Evolutionary conservation across 1,140 invertebrate species (phyloP), one percentile per base, ranked within the genome.

Genomic region (Stegodyphus dumicola): DNA sequence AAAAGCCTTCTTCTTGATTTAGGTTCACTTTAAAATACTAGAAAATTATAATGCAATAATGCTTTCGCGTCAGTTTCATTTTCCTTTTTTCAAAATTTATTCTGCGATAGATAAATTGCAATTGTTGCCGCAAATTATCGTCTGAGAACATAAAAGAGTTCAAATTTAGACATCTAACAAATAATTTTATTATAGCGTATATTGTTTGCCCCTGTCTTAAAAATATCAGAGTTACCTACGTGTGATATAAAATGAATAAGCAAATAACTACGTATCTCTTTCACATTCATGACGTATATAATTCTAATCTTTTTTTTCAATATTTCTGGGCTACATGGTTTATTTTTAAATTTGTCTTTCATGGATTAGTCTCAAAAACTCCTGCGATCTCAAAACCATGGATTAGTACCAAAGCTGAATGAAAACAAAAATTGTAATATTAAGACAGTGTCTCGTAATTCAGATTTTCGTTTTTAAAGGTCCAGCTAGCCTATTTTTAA

Each of bases 1-100:
- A 33, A 75, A 54, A 33, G 52, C 73, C 54, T 75, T 75, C 73
- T 75, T 52, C 51, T 75, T 75, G 73, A 75, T 53, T 75, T 75
- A 54, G 18, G 11, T 33, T n/a, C 52, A 53, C 73, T 54, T 75
- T 52, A 74, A 74, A 74, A 53, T 74, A 5, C 52, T 74, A 53
- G 49, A 74, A 7, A 74, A n/a, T 53, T 52, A 75, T 53, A 5
- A 7, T 5, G 15, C 0, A 5, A 75, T 53, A 75, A 75, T 54
- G 73, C 48, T 75, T 6, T 11, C 7, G 73, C 52, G 18, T 49
- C 11, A 69, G 17, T n/a, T 69, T n/a, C 66, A 1, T 69, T 69
- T n/a, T 15, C 56, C 69, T 70, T 49, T 49, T 70, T 70, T 75
- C 54, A 3, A 33, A 54, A 54, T 75, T 53, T 56, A 54, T 75